These are phyloP conservation scores for Nebria brevicollis DNA, from an alignment of 2,888 invertebrate species.

Conservation along the genomic window DNA sequence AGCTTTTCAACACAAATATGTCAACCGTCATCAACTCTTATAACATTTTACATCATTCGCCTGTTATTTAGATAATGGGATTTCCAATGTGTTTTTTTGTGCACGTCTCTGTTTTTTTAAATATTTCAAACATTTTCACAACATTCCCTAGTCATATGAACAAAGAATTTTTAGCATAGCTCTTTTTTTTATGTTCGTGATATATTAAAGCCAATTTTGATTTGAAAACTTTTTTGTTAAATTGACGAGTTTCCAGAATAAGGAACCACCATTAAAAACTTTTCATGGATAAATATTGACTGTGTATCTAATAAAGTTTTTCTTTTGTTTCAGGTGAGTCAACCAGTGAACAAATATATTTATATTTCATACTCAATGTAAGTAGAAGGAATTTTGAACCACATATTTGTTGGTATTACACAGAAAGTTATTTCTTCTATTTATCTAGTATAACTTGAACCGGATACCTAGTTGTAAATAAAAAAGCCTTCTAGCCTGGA, in stretches of 20 bases:
- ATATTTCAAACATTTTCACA: too few relatives aligned
- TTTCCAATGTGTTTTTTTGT: neutral
- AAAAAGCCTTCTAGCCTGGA: neutral
- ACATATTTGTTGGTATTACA: neutral
- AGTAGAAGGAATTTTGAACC: neutral
- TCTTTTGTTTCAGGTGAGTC: neutral
- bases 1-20: slow-evolving; percentile 6
- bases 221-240: too few relatives aligned
- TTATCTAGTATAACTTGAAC: neutral
- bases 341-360: neutral
- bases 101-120: too few relatives aligned
- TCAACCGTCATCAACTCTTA: neutral
- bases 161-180: too few relatives aligned
- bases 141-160: too few relatives aligned
- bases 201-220: too few relatives aligned
- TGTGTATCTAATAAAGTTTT: neutral
- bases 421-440: neutral
- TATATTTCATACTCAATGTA: neutral
- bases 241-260: too few relatives aligned
- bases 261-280: too few relatives aligned
- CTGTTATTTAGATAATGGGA: neutral
- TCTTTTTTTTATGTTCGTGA: too few relatives aligned
- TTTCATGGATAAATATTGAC: neutral
- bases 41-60: neutral
- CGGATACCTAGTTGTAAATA: slow-evolving; percentile 1